phyloP scores from a whole-genome alignment of 2,888 invertebrate species.

The Cheilosia urbana region DNA sequence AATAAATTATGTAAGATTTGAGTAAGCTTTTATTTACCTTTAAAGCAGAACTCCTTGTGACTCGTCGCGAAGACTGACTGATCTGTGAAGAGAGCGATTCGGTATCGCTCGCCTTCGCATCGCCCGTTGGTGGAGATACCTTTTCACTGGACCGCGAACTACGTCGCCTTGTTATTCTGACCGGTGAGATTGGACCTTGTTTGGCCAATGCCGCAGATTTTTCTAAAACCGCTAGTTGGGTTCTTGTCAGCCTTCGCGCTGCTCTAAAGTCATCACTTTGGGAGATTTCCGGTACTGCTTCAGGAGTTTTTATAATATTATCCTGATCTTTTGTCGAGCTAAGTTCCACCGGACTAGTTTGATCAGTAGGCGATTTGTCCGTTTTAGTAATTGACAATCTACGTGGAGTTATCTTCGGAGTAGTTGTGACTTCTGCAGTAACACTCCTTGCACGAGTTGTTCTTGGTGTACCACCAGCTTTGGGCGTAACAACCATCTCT shows the following conservation, averaged over 20 bases:
- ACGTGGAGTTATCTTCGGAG: constrained; percentile 62
- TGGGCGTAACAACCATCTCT: constrained; percentile 59
- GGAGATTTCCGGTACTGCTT: background rate
- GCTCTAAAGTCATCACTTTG: constrained; percentile 71
- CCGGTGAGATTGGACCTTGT: constrained; percentile 33
- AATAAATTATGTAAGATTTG: background rate
- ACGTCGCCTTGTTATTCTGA: constrained; percentile 65
- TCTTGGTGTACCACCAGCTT: constrained; percentile 67
- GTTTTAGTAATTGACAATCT: constrained; percentile 53
- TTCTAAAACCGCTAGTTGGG: constrained; percentile 78
- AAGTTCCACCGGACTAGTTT: constrained; percentile 22
- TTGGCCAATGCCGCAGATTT: constrained; percentile 75
- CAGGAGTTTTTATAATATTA: constrained; percentile 14
- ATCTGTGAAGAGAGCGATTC: constrained; percentile 78
- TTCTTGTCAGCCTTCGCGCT: constrained; percentile 78
- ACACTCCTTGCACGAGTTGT: constrained; percentile 64
- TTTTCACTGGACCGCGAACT: constrained; percentile 61
- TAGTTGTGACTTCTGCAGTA: constrained; percentile 16
- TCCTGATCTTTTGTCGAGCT: constrained; percentile 25
- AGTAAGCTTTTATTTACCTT: constrained; percentile 65
- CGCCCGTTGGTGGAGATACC: constrained; percentile 58
- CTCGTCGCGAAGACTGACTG: constrained; percentile 73
- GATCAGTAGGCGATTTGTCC: constrained; percentile 14
- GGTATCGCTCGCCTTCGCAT: constrained; percentile 77
- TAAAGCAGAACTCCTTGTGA: constrained; percentile 76